phyloP scores from a whole-genome alignment of 2,797 vertebrate genomes.

The Novumbra hubbsi region DNA sequence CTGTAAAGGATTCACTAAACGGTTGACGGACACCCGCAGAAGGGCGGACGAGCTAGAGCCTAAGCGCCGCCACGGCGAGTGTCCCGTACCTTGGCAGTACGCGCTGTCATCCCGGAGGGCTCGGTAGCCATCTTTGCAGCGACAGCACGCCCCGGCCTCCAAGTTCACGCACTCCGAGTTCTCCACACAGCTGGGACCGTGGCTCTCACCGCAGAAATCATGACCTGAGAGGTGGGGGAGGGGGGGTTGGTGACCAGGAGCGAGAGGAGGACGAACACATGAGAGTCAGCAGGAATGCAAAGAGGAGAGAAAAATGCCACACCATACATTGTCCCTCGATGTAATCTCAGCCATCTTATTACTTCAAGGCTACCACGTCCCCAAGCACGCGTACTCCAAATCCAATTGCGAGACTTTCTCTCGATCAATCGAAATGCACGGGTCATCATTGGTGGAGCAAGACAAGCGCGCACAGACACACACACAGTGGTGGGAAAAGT shows the following conservation, averaged over 20 bases:
- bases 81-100: constrained; percentile 81
- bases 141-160: constrained; percentile 80
- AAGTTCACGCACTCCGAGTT: constrained; percentile 83
- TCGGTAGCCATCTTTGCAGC: constrained; percentile 80
- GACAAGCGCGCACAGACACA: too few relatives aligned
- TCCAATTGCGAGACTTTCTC: too few relatives aligned
- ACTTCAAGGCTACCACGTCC: too few relatives aligned
- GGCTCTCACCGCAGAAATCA: constrained; percentile 83
- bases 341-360: too few relatives aligned
- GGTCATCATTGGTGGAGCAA: too few relatives aligned
- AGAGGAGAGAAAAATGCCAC: too few relatives aligned
- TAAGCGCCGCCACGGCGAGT: background rate
- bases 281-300: too few relatives aligned
- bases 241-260: too few relatives aligned
- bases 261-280: background rate
- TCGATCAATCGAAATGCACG: too few relatives aligned
- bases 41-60: background rate
- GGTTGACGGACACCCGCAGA: background rate
- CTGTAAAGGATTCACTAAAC: background rate
- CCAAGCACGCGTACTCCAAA: too few relatives aligned
- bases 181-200: constrained; percentile 75
- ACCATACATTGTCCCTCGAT: too few relatives aligned
- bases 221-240: constrained; percentile 64
- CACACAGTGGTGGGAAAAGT: too few relatives aligned
- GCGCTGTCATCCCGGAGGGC: constrained; percentile 83